These are phyloP conservation scores for Thymelicus lineola DNA, from an alignment of 2,888 invertebrate genomes.

Conservation along the genomic window DNA sequence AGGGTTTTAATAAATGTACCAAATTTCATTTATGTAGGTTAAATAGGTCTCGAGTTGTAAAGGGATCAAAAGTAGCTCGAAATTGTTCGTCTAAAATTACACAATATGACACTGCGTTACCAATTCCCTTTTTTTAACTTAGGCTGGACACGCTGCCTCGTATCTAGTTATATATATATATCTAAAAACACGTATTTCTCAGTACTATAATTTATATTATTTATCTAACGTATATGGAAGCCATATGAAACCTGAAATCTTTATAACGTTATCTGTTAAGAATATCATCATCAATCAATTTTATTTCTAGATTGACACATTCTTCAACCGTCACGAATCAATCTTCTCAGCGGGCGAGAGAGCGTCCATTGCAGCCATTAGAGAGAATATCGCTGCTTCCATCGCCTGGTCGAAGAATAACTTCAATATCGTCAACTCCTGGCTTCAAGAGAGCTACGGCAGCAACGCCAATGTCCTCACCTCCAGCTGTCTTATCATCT, in stretches of 20 bases:
- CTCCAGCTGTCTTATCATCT: slow-evolving; percentile 57
- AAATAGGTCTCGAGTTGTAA: no score
- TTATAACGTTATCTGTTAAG: background rate
- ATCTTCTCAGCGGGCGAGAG: slow-evolving; percentile 70
- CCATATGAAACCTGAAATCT: background rate
- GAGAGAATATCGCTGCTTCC: slow-evolving; percentile 72
- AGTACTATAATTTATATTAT: background rate
- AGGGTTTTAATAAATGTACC: no score
- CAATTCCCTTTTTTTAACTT: no score
- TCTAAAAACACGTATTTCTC: background rate
- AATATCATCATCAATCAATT: slow-evolving; percentile 24
- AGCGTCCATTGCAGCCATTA: slow-evolving; percentile 64
- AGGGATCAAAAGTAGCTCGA: no score
- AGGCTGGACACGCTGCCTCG: no score
- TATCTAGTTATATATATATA: no score
- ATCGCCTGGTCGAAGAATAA: slow-evolving; percentile 66
- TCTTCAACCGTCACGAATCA: slow-evolving; percentile 53
- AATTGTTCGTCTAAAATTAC: no score
- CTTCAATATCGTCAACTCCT: slow-evolving; percentile 57
- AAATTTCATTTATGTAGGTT: no score
- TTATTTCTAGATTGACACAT: slow-evolving; percentile 57
- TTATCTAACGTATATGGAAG: background rate
- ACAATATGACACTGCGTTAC: no score
- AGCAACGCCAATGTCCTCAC: slow-evolving; percentile 55
- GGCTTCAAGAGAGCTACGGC: slow-evolving; percentile 62